Base-by-base conservation (phyloP, 1,140 invertebrate genomes). In the Drosophila novamexicana region DNA sequence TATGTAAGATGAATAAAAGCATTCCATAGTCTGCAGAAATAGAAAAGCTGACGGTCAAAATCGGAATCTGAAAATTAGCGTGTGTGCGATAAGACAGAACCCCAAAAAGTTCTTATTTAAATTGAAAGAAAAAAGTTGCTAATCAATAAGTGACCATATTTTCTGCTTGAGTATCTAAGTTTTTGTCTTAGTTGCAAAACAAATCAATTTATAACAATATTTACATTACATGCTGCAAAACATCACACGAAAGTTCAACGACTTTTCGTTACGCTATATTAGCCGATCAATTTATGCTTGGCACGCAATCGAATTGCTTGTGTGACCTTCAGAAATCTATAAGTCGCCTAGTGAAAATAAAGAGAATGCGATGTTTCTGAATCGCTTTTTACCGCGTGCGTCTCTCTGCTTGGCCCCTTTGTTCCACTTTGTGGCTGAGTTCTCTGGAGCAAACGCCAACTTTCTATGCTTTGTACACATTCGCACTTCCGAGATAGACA, bases 291-390 rank as follows among this genome's bases (percentile, higher is more conserved):
- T 86, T 67, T 73, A 88, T 88, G 67, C 82, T 22, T 2, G 29
- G 62, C 82, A 86, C 82, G 82, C 75, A 76, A 56, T n/a, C 18
- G 44, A 47, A 79, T 79, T 79, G 79, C 67, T 81, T 74, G 75
- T 73, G 45, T 86, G 82, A 86, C 82, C 82, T 86, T 86, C 82
- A 86, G 18, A 73, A 68, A 61, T 70, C 75, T 73, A 88, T 76
- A 77, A 77, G 77, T 73, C 32, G 57, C 50, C 42, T 53, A 74
- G 57, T 57, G 61, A 69, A 45, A 44, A 39, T 44, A 40, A 37
- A 52, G 47, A 64, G 63, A 84, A 81, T 53, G 53, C 47, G 49
- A 67, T 74, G 42, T 73, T 80, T 67, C 4, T 50, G 37, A 39
- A 37, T 37, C 37, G 39, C 61, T 57, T 22, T 50, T 16, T 58